Percentiles rank a stretch among this genome's conserved stretches.
Conservation (phyloP, 2,797 vertebrate species). For the Tympanoctomys barrerae region DNA sequence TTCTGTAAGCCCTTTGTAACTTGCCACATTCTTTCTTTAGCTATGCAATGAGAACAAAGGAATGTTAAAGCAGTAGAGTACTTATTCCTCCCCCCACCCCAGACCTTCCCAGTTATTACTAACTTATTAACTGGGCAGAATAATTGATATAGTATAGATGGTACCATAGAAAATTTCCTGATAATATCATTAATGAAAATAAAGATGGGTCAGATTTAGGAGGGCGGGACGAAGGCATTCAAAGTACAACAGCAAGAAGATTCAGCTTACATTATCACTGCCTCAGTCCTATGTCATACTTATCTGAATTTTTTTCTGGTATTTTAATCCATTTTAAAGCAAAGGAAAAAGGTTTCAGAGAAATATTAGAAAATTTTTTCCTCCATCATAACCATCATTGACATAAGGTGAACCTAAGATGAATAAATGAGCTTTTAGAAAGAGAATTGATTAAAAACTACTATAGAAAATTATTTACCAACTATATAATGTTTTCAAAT, state of each 20-base stretch:
- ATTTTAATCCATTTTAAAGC: neutral
- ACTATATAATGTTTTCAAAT: neutral
- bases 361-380: conserved; percentile 35
- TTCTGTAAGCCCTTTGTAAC: conserved; percentile 1
- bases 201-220: neutral
- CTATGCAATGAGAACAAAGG: neutral
- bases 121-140: conserved; percentile 5
- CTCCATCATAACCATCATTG: neutral
- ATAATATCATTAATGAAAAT: neutral
- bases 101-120: neutral
- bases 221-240: neutral
- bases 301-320: neutral
- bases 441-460: neutral
- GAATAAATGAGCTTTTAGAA: conserved; percentile 62
- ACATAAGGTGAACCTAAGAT: neutral
- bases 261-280: neutral
- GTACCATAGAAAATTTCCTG: neutral
- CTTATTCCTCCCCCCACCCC: neutral
- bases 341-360: neutral
- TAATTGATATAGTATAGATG: fast-evolving
- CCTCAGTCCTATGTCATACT: neutral
- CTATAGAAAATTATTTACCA: neutral
- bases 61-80: neutral
- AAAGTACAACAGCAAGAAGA: neutral
- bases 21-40: neutral